Evolutionary conservation across 2,888 invertebrate species (phyloP).

Genomic region (Agrotis clavis): DNA sequence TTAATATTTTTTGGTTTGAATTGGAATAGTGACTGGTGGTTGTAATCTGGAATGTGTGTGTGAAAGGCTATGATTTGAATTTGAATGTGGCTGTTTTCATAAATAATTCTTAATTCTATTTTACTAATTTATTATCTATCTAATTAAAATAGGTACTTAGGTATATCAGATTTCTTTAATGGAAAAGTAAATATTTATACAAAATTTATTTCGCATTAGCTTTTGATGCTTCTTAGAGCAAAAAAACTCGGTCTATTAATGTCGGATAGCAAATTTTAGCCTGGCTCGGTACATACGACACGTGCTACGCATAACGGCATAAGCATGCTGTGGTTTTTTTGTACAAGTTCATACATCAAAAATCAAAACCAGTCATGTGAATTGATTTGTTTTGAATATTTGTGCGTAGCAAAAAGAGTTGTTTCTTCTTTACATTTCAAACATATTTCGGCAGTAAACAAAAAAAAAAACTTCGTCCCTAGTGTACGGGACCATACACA

Average conservation of each 20-base stretch:
- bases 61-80: background rate
- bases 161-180: no score
- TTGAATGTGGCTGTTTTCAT: no score
- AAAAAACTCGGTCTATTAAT: background rate
- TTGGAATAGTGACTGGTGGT: background rate
- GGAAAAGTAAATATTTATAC: background rate
- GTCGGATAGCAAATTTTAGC: background rate
- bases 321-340: conserved; percentile 4
- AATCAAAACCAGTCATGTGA: background rate
- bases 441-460: no score
- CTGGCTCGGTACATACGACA: background rate
- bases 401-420: background rate
- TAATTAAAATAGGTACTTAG: no score
- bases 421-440: no score
- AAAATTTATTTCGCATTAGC: background rate
- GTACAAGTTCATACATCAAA: conserved; percentile 1
- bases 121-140: no score
- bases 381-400: conserved; percentile 6
- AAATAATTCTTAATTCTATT: no score
- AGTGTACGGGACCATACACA: no score
- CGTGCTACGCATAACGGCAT: background rate
- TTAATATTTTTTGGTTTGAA: no score
- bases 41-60: background rate
- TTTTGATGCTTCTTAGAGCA: background rate
- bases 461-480: no score